Conservation (phyloP, 2,113 vertebrate genomes). For the Albula goreensis region DNA sequence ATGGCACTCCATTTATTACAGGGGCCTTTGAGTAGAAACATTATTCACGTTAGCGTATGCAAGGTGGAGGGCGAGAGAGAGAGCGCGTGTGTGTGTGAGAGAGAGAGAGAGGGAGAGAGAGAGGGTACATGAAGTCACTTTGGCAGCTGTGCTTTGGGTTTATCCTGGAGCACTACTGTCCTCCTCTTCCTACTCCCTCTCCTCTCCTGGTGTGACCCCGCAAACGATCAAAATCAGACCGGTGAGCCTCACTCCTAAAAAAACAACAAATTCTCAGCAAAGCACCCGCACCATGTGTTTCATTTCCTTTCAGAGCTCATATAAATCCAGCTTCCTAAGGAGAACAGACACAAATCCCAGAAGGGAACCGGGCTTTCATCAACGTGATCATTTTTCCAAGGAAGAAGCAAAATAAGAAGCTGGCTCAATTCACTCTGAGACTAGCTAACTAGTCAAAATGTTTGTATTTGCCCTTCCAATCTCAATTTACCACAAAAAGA, state of each 20-base stretch:
- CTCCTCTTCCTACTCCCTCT: background rate
- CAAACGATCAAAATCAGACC: too few relatives aligned
- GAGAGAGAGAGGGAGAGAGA: conserved; percentile 36
- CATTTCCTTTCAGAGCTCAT: background rate
- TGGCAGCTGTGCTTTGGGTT: too few relatives aligned
- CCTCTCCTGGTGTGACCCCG: background rate
- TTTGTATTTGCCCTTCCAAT: too few relatives aligned
- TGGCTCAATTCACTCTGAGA: conserved; percentile 26
- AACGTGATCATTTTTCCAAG: background rate
- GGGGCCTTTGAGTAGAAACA: conserved; percentile 75
- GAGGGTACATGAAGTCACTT: too few relatives aligned
- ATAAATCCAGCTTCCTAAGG: background rate
- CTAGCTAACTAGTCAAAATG: too few relatives aligned
- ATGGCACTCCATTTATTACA: conserved; percentile 92
- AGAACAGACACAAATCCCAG: background rate
- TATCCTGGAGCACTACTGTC: too few relatives aligned
- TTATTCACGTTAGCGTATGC: conserved; percentile 79
- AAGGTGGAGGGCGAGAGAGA: conserved; percentile 42
- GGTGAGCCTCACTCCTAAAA: background rate
- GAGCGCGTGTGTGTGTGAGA: background rate
- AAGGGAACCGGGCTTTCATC: background rate
- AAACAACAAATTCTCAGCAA: background rate
- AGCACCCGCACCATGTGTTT: background rate
- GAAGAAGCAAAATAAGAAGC: conserved; percentile 19
- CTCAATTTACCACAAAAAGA: too few relatives aligned